Percentiles rank a stretch among this genome's conserved stretches.
These are phyloP conservation scores for Epinotia bilunana DNA, from an alignment of 2,888 invertebrate species.

Conservation along the genomic window DNA sequence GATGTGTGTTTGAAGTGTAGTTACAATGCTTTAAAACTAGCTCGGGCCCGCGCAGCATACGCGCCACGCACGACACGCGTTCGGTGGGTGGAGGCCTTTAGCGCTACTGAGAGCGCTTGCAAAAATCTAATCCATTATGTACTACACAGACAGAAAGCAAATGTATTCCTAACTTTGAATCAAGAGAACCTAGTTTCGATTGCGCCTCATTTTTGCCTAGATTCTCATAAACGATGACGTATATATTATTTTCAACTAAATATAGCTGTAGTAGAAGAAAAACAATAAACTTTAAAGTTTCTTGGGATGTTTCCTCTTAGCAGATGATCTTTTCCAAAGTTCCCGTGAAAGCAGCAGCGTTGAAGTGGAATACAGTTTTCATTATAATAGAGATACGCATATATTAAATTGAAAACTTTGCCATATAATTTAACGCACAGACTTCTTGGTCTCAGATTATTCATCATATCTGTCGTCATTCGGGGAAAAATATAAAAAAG, in stretches of 20 bases:
- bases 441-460: not conserved
- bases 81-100: too few species aligned
- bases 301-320: not conserved
- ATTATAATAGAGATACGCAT: constrained; percentile 1
- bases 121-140: too few species aligned
- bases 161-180: not conserved
- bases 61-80: too few species aligned
- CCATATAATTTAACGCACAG: not conserved
- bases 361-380: not conserved
- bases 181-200: not conserved
- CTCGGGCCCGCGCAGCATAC: too few species aligned
- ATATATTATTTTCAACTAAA: constrained; percentile 4
- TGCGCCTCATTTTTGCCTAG: not conserved
- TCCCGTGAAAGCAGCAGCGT: not conserved
- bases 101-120: too few species aligned
- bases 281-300: constrained; percentile 7
- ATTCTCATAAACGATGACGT: not conserved
- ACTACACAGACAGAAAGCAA: too few species aligned
- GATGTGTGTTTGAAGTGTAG: too few species aligned
- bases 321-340: constrained; percentile 17
- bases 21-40: too few species aligned
- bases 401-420: not conserved
- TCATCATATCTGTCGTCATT: not conserved
- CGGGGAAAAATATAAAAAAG: too few species aligned
- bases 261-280: not conserved